phyloP scores from a whole-genome alignment of 1,140 invertebrate species.

The Hermetia illucens region DNA sequence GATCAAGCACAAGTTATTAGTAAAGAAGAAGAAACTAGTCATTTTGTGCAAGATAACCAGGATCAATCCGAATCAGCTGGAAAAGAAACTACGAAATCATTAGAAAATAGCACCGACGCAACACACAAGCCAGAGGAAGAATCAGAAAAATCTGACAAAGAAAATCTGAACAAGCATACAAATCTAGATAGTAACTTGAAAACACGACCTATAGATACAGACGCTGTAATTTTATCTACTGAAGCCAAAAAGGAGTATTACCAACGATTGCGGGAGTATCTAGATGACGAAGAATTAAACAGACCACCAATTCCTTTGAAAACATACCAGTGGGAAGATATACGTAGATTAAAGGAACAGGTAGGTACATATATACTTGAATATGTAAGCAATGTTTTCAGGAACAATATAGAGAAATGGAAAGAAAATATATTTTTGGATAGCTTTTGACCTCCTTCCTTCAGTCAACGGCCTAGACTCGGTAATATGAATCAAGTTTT shows the following conservation, averaged over 20 bases:
- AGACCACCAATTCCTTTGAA: slow-evolving; percentile 44
- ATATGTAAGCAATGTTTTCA: too few species aligned
- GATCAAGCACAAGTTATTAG: too few species aligned
- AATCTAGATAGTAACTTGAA: neutral
- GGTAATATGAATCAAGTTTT: too few species aligned
- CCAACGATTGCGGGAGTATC: slow-evolving; percentile 27
- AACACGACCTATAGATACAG: slow-evolving; percentile 14
- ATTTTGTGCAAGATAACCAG: too few species aligned
- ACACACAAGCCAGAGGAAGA: neutral
- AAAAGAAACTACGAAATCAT: too few species aligned
- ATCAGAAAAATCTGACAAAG: neutral
- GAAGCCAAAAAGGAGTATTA: slow-evolving; percentile 29
- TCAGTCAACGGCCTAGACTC: too few species aligned
- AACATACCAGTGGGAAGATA: slow-evolving; percentile 59
- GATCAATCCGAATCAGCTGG: too few species aligned
- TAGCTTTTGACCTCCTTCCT: too few species aligned
- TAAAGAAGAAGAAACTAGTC: too few species aligned
- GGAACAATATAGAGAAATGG: too few species aligned
- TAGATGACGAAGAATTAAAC: slow-evolving; percentile 26
- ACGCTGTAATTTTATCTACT: slow-evolving; percentile 20
- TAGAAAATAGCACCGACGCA: neutral
- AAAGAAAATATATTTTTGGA: too few species aligned
- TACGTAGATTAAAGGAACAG: slow-evolving; percentile 36
- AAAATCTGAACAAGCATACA: neutral
- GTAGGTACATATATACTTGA: too few species aligned